These are phyloP conservation scores for Helicolenus hilgendorfi DNA, from an alignment of 2,797 vertebrate genomes.

Conservation along the genomic window DNA sequence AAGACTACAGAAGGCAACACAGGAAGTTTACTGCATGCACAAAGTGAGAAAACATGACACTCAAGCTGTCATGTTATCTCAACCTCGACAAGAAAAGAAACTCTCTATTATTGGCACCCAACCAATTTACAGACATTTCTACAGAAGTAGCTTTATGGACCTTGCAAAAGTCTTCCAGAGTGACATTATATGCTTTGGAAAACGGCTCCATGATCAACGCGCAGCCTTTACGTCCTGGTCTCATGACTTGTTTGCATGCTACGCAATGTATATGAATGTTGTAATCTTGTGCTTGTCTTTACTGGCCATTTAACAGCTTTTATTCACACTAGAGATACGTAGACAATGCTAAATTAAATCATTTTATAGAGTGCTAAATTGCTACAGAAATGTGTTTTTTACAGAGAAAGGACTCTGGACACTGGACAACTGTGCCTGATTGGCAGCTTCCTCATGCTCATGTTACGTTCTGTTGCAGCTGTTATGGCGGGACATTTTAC, in stretches of 20 bases:
- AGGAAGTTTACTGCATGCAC: neutral
- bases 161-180: neutral
- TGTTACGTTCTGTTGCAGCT: neutral
- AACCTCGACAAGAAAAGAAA: neutral
- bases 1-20: neutral
- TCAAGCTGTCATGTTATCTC: conserved; percentile 9
- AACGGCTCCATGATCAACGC: neutral
- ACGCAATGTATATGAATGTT: neutral
- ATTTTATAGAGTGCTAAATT: neutral
- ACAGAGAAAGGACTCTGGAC: neutral
- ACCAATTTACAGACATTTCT: neutral
- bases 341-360: neutral
- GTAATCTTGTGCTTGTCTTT: neutral
- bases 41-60: conserved; percentile 23
- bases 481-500: neutral
- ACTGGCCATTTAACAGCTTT: neutral
- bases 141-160: neutral
- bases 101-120: neutral
- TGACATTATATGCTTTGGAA: neutral
- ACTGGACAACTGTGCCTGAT: neutral
- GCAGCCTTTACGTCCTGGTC: neutral
- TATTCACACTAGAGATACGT: neutral
- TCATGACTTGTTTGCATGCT: neutral
- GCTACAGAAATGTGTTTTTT: neutral
- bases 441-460: neutral